These are phyloP conservation scores for Alloscopus bannaensis DNA, from an alignment of 2,888 invertebrate genomes.

Conservation along the genomic window DNA sequence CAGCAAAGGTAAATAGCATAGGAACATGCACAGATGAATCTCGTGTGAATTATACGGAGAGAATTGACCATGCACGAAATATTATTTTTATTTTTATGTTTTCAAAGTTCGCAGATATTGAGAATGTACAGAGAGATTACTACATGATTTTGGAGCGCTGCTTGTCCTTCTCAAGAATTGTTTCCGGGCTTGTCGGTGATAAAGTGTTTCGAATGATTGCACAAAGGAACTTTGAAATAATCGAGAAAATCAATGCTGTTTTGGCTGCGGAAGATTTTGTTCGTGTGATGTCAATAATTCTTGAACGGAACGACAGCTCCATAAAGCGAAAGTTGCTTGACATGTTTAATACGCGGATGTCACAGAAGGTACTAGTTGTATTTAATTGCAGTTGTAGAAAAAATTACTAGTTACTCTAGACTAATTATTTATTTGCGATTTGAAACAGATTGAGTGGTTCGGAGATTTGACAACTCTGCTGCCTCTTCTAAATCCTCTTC, in stretches of 20 bases:
- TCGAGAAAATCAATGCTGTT: conserved; percentile 70
- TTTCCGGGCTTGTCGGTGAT: conserved; percentile 64
- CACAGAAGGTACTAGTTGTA: conserved; percentile 64
- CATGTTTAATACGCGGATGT: conserved; percentile 70
- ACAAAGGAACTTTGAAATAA: conserved; percentile 70
- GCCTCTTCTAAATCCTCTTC: conserved; percentile 80
- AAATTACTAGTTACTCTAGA: not conserved
- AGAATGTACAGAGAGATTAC: conserved; percentile 52
- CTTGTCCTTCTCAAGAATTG: conserved; percentile 64
- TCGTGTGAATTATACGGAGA: too few species aligned
- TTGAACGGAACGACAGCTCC: conserved; percentile 62
- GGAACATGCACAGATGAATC: too few species aligned
- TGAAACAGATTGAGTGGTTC: conserved; percentile 72
- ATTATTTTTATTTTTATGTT: conserved; percentile 1
- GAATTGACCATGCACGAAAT: too few species aligned
- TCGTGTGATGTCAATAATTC: conserved; percentile 57
- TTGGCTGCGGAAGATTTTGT: conserved; percentile 69
- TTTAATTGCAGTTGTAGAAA: not conserved
- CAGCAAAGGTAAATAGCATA: conserved; percentile 67
- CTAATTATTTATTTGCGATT: conserved; percentile 15
- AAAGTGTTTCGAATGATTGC: conserved; percentile 69
- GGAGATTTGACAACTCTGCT: conserved; percentile 67
- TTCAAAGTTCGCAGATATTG: conserved; percentile 63
- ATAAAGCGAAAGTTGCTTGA: conserved; percentile 72
- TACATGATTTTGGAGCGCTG: conserved; percentile 68